Evolutionary conservation across 2,888 invertebrate species (phyloP).

Genomic region (Prosapia bicincta): DNA sequence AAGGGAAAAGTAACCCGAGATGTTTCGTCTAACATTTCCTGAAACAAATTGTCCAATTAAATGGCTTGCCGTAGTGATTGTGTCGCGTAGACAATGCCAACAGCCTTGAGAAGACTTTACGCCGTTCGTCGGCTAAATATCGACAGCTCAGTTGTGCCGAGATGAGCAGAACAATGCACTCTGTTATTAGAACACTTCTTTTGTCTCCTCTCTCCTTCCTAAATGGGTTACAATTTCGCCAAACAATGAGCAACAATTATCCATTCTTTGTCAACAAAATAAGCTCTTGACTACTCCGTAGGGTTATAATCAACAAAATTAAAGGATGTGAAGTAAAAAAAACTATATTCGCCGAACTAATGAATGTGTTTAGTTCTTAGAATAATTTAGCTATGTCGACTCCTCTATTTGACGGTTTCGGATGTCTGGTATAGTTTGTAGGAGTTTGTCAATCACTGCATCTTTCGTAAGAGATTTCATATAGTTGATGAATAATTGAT

Average conservation of each 20-base stretch:
- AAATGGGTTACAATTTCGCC: background rate
- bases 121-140: background rate
- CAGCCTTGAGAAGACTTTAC: background rate
- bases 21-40: background rate
- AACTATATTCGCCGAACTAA: background rate
- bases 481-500: too few species aligned
- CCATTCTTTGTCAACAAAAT: background rate
- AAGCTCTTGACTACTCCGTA: background rate
- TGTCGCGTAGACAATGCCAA: background rate
- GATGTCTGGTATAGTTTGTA: too few species aligned
- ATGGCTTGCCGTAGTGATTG: too few species aligned
- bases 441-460: too few species aligned
- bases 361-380: background rate
- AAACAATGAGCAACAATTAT: background rate
- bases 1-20: background rate
- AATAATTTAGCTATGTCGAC: too few species aligned
- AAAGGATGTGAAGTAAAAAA: too few species aligned
- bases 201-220: background rate
- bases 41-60: background rate
- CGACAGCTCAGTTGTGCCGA: background rate
- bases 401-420: too few species aligned
- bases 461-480: too few species aligned
- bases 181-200: background rate
- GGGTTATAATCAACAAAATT: background rate
- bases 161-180: background rate